A percentile compares a stretch with the other conserved stretches of the same genome.
These are phyloP conservation scores for Dasypogon diadema DNA, from an alignment of 2,888 invertebrate species.

Conservation along the genomic window DNA sequence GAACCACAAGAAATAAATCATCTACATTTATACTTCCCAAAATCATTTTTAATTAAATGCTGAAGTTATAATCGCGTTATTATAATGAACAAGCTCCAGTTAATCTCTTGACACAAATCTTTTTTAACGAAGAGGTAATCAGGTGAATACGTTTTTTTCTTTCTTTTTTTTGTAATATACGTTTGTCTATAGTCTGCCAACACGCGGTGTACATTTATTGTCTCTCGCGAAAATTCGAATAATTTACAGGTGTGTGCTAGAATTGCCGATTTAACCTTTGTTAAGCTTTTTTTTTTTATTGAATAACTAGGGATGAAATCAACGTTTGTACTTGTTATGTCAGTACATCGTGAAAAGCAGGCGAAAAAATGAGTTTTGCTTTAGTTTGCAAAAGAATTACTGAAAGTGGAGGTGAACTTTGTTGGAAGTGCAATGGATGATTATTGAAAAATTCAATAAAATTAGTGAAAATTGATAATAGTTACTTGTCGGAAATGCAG, in stretches of 20 bases:
- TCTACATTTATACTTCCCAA: neutral
- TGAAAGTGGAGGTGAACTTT: too few species aligned
- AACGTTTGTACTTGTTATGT: conserved; percentile 14
- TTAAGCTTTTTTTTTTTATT: neutral
- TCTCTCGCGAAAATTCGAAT: conserved; percentile 8
- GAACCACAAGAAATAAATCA: neutral
- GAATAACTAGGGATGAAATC: conserved; percentile 26
- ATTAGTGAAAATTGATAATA: too few species aligned
- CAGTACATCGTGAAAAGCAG: neutral
- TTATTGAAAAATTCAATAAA: neutral
- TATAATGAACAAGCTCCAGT: neutral
- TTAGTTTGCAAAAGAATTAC: too few species aligned
- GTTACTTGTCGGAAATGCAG: too few species aligned
- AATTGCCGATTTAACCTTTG: conserved; percentile 29
- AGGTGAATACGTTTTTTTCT: neutral
- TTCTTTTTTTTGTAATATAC: neutral
- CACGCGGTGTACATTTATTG: neutral
- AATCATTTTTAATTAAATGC: conserved; percentile 19
- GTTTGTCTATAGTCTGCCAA: too few species aligned
- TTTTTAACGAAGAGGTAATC: neutral
- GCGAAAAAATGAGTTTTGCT: neutral
- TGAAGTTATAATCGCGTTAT: conserved; percentile 20
- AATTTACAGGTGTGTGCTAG: conserved; percentile 35
- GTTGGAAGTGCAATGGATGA: too few species aligned
- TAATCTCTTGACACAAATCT: conserved; percentile 28